phyloP scores from a whole-genome alignment of 2,888 invertebrate species.

The Drosophila basisetae region DNA sequence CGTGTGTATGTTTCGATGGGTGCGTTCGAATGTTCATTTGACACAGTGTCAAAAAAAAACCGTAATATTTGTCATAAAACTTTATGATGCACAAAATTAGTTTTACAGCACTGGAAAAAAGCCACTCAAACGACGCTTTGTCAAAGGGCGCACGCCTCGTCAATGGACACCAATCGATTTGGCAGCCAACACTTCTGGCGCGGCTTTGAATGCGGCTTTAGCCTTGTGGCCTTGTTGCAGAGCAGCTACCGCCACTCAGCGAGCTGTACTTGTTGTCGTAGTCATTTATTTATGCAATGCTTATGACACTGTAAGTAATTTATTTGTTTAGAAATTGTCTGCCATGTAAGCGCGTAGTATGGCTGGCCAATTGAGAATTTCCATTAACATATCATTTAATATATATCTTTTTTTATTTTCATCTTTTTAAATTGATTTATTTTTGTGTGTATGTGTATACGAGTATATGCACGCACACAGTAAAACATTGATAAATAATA shows the following conservation, averaged over 20 bases:
- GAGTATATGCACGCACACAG: not conserved
- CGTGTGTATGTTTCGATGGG: not conserved
- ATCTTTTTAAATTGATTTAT: conserved; percentile 16
- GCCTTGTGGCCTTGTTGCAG: not conserved
- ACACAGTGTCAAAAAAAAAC: conserved; percentile 69
- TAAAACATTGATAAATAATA: conserved; percentile 5
- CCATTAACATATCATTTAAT: conserved; percentile 58
- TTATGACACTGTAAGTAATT: conserved; percentile 41
- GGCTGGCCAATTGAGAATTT: conserved; percentile 58
- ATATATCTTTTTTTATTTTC: conserved; percentile 8
- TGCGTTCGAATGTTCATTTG: conserved; percentile 53
- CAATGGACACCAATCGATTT: conserved; percentile 60
- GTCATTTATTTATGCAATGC: conserved; percentile 50
- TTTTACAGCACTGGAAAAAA: conserved; percentile 69
- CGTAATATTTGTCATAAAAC: conserved; percentile 76
- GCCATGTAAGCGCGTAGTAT: conserved; percentile 69
- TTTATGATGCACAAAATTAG: conserved; percentile 78
- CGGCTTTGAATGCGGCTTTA: conserved; percentile 19
- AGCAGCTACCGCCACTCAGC: not conserved
- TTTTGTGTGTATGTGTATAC: not conserved
- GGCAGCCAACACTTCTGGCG: conserved; percentile 37
- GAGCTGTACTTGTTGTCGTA: conserved; percentile 7
- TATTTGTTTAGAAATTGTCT: conserved; percentile 75
- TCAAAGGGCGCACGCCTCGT: conserved; percentile 34
- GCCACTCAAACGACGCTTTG: conserved; percentile 19